Base-by-base conservation (phyloP, 2,888 invertebrate species). In the Crepidodera aurea region DNA sequence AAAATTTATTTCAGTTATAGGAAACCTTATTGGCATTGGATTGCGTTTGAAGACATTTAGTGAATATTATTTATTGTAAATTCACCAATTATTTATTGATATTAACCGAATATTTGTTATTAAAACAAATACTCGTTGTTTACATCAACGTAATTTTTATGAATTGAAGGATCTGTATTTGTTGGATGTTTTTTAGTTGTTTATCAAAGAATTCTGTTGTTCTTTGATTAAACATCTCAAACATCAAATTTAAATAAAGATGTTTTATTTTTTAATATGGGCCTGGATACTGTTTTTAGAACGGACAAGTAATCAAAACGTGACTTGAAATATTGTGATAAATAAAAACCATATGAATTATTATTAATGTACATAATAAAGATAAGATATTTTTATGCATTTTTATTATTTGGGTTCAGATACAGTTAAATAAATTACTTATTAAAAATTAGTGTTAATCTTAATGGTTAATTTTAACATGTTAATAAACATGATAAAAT, bases 1-100 rank as follows among this genome's bases (percentile, higher is more conserved):
- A 66, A 65, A 65, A 50, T 55, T 51, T 39, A 51, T 60, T 19
- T 25, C 8, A 15, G 13, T 18, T 27, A 56, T 46, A 34, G 25
- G 22, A 15, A 37, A 10, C 7, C 8, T 13, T 15, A 37, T 8
- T 37, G 37, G 15, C 16, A 22, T 46, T 46, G 1, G 27, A 46
- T 46, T 46, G 19, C n/a, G 7, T n/a, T 46, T 25, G 25, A 46
- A 22, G n/a, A 8, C 4, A 22, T 25, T 19, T 46, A 22, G 22
- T 42, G 6, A 16, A 19, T 19, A 42, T 22, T 32, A 32, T 32
- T 32, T 32, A 32, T 2, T 32, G 2, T 32, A n/a, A 8, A 32
- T 32, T 6, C 12, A 32, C 8, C 22, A 2, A 22, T 22, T 22
- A 22, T 22, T 22, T 22, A 22, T 22, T 2, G 3, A 22, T 2